Base-by-base conservation (phyloP, 2,888 invertebrate genomes). In the Leucozona laternaria region DNA sequence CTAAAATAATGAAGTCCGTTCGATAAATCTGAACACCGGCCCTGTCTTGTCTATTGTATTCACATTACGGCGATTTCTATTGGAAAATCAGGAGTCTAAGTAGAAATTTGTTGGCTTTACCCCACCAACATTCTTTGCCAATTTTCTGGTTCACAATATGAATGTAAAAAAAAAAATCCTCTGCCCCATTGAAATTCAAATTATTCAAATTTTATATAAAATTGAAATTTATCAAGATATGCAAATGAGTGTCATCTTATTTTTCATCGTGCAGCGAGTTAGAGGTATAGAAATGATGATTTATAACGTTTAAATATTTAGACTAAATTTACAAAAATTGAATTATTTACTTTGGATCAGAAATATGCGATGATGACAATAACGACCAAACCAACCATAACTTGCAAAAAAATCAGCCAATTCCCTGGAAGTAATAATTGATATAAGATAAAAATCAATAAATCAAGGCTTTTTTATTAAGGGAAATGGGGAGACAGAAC, bases 181-280 rank as follows among this genome's bases (percentile, higher is more conserved):
- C 5, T 53, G 68, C 34, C 34, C 22, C 13, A 31, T 15, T 45
- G 25, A 45, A 76, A 81, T 81, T 62, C 60, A 48, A 62, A 76
- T 76, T 80, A 68, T 75, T 60, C 58, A 40, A 57, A 71, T 76
- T 76, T 77, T 64, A 71, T 81, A 64, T 81, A 64, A 70, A 81
- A 77, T 77, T 81, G 81, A 81, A 81, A 77, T 71, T 81, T 81
- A 81, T 77, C 77, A 77, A 81, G 77, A 81, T 81, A 81, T 81
- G 77, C 64, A 81, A 81, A 77, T 77, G 48, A 71, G 62, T 45
- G 20, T 57, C 62, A 20, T 62, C 28, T 55, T 40, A n/a, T 50
- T 15, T 22, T 50, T 11, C 31, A 62, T 40, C 22, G 25, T n/a
- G 4, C n/a, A n/a, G 50, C 13, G 25, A 15, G 53, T 37, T 48